Evolutionary conservation across 1,140 invertebrate species (phyloP).

Genomic region (Drosophila saltans): DNA sequence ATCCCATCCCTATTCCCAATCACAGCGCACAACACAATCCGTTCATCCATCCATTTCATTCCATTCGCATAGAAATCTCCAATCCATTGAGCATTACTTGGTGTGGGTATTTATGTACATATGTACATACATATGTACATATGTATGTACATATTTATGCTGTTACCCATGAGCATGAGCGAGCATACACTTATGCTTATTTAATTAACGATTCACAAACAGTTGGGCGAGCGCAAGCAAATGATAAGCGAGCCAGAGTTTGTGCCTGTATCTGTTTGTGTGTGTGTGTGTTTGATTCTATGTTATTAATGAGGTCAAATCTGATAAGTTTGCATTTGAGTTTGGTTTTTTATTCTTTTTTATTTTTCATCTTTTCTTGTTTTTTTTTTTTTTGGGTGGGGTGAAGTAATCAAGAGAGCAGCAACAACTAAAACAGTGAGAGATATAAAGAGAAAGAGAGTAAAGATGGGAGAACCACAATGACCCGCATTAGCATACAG

Average conservation of each 20-base stretch:
- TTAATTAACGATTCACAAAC: constrained; percentile 9
- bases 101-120: not conserved
- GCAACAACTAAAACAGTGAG: not conserved
- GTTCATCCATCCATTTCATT: not conserved
- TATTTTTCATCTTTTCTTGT: not conserved
- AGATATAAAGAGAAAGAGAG: not conserved
- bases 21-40: no score
- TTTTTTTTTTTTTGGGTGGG: not conserved
- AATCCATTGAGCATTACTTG: constrained; percentile 9
- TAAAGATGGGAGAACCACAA: not conserved
- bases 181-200: constrained; percentile 10
- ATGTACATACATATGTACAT: no score
- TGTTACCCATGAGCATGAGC: constrained; percentile 5
- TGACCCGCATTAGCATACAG: constrained; percentile 11
- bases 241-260: not conserved
- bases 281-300: constrained; percentile 1
- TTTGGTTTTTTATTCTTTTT: not conserved
- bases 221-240: not conserved
- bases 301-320: constrained; percentile 10
- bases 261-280: not conserved
- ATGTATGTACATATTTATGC: not conserved
- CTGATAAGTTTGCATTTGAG: constrained; percentile 9
- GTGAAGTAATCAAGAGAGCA: not conserved
- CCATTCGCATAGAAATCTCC: not conserved
- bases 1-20: not conserved